Conservation (phyloP, 1,140 invertebrate genomes). For the Drosophila santomea region DNA sequence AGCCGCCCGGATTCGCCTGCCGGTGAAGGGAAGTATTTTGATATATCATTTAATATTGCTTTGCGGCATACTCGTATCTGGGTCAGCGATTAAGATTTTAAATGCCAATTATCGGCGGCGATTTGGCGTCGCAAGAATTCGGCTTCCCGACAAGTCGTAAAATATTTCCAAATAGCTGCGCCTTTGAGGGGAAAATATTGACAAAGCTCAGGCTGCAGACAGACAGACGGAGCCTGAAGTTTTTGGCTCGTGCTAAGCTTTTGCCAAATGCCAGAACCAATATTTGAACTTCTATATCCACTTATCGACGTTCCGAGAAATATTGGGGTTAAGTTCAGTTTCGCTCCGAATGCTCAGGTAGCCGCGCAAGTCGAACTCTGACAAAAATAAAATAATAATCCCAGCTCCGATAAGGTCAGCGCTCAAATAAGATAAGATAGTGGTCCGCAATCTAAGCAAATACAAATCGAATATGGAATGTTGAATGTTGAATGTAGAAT, state of each 20-base stretch:
- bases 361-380: slow-evolving; percentile 15
- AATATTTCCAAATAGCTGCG: slow-evolving; percentile 13
- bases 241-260: slow-evolving; percentile 77
- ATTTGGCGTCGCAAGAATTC: slow-evolving; percentile 13
- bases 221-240: slow-evolving; percentile 24
- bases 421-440: slow-evolving; percentile 62
- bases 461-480: slow-evolving; percentile 42
- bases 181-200: slow-evolving; percentile 45
- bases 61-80: slow-evolving; percentile 27
- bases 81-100: slow-evolving; percentile 52
- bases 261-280: slow-evolving; percentile 55
- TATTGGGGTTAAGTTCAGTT: slow-evolving; percentile 77
- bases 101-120: slow-evolving; percentile 39
- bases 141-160: slow-evolving; percentile 31
- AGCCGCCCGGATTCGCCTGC: slow-evolving; percentile 8
- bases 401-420: slow-evolving; percentile 11
- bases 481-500: slow-evolving; percentile 19
- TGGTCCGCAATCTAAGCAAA: slow-evolving; percentile 62
- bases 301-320: slow-evolving; percentile 58
- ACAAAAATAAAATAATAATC: slow-evolving; percentile 4
- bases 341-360: slow-evolving; percentile 52
- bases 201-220: slow-evolving; percentile 33
- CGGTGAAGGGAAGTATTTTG: slow-evolving; percentile 56
- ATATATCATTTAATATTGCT: slow-evolving; percentile 44
- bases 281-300: slow-evolving; percentile 42